Base-by-base conservation (phyloP, 2,888 invertebrate species). In the Hypena proboscidalis region DNA sequence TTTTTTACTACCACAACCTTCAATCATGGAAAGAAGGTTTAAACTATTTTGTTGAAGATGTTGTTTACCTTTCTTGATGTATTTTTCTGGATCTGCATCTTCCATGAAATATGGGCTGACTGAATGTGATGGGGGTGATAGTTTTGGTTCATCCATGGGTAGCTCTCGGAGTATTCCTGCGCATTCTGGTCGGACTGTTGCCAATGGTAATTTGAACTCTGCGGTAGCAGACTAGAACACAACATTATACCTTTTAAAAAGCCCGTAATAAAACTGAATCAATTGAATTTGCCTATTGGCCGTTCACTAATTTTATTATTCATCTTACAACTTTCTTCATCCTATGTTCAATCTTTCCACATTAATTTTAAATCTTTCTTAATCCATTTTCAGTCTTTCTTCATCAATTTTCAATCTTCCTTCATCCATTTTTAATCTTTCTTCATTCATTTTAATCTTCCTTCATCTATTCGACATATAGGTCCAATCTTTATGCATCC, bases 221-320 rank as follows among this genome's bases (percentile, higher is more conserved):
- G 94, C 94, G 64, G 92, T 92, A 5, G 94, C 92, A 32, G 95
- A 89, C 95, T 95, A n/a, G n/a, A n/a, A n/a, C n/a, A n/a, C n/a
- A n/a, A n/a, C n/a, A n/a, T n/a, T n/a, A n/a, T n/a, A n/a, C n/a
- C n/a, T n/a, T n/a, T n/a, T n/a, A n/a, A n/a, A n/a, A n/a, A n/a
- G n/a, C n/a, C n/a, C n/a, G n/a, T n/a, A n/a, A n/a, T n/a, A n/a
- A n/a, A n/a, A n/a, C n/a, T n/a, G n/a, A n/a, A n/a, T n/a, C n/a
- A n/a, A n/a, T n/a, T n/a, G n/a, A n/a, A n/a, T n/a, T n/a, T n/a
- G n/a, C n/a, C n/a, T n/a, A n/a, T n/a, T n/a, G n/a, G n/a, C n/a
- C n/a, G n/a, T n/a, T n/a, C 10, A 34, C 17, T 11, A 8, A 27
- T 1, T 17, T 21, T 17, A 11, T 4, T 19, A 4, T 9, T 42